Conservation (phyloP, 2,113 vertebrate species). For the Suricata suricatta region DNA sequence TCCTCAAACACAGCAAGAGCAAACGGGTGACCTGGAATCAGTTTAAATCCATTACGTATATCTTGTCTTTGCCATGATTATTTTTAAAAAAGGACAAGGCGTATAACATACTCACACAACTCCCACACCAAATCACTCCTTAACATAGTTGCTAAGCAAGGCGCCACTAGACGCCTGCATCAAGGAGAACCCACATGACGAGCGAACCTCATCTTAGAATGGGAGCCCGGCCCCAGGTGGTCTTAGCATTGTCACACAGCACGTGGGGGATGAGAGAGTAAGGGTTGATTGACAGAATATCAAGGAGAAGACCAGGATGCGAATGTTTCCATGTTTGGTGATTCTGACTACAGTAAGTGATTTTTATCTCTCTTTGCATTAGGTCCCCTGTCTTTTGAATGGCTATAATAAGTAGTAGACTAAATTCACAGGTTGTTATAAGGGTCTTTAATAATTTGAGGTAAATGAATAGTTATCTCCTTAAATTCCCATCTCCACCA, state of each 20-base stretch:
- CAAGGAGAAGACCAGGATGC: not conserved
- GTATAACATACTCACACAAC: not conserved
- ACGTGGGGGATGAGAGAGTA: not conserved
- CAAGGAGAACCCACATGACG: fast-evolving
- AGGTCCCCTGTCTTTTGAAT: not conserved
- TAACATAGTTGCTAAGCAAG: not conserved
- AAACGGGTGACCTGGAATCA: constrained; percentile 90
- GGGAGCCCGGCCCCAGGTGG: not conserved
- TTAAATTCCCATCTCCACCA: not conserved
- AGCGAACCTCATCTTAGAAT: not conserved
- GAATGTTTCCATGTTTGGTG: not conserved
- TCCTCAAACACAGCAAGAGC: constrained; percentile 92
- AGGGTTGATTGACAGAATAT: not conserved
- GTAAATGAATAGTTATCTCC: not conserved
- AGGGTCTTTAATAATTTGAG: not conserved
- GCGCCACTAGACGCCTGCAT: too few species aligned
- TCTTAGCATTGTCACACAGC: not conserved
- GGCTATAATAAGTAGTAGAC: not conserved
- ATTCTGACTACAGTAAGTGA: not conserved
- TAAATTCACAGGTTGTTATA: not conserved
- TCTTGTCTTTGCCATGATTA: not conserved
- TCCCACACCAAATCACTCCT: not conserved
- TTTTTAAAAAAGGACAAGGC: not conserved
- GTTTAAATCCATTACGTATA: constrained; percentile 20
- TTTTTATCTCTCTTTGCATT: not conserved